Evolutionary conservation across 2,888 invertebrate genomes (phyloP), one percentile per base, ranked within the genome.

Genomic region (Allophyes oxyacanthae): DNA sequence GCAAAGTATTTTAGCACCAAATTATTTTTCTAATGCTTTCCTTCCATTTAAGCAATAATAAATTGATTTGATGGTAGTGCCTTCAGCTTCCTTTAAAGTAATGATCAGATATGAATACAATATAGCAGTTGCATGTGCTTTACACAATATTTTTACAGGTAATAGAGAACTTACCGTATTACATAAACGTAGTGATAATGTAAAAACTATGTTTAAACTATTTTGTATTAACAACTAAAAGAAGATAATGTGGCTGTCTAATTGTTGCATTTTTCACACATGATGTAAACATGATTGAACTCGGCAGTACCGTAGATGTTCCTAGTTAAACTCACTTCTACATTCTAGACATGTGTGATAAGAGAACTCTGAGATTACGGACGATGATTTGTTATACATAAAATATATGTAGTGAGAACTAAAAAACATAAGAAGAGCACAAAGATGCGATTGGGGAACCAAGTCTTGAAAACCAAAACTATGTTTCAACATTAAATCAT

Each of bases 71-170:
- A 89, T 86, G 82, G 93, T 94, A 93, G 93, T 94, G 93, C 93
- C 93, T 94, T 94, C 90, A 90, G 93, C 93, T 92, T 94, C 82
- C 85, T 88, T 86, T 85, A 86, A 84, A 76, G 81, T 83, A 83
- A 85, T 84, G 72, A 84, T 84, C 87, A 87, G 83, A 83, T 81
- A 76, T 72, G 78, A 72, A 84, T 85, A 88, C 87, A 86, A 83
- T 88, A 86, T 84, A 85, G 86, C 90, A 86, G 87, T 86, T 85
- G 89, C 92, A 84, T 89, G 88, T 91, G 92, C 92, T 93, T 92
- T 86, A 90, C 87, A 89, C 83, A 79, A 91, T 92, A 92, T 91
- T 92, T 92, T 92, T 93, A 92, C 92, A 91, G 90, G 89, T 92
- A 87, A 89, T 86, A 89, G 87, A 84, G 82, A 89, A 87, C 89